Evolutionary conservation across 2,113 vertebrate genomes (phyloP).

Genomic region (Sylvicapra grimmia): DNA sequence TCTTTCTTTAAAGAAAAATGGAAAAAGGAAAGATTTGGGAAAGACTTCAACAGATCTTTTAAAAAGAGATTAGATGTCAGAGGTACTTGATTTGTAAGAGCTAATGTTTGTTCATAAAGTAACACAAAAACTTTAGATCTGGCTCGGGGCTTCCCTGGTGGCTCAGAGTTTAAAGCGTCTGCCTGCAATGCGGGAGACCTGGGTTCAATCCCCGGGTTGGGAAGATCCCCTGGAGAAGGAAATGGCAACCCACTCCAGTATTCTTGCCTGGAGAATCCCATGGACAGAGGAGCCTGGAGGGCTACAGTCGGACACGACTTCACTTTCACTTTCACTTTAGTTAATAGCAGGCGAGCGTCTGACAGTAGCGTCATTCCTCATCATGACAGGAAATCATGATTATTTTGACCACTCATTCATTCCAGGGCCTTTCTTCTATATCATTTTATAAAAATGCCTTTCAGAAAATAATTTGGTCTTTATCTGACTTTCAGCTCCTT

Average conservation of each 20-base stretch:
- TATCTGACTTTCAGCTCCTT: constrained; percentile 6
- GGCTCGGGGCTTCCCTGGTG: neutral
- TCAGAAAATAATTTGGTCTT: neutral
- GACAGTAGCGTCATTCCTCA: neutral
- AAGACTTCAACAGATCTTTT: neutral
- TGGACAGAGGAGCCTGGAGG: too few species aligned
- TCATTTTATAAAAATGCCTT: constrained; percentile 32
- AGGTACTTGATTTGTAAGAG: constrained; percentile 6
- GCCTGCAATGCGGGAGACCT: too few species aligned
- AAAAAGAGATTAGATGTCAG: neutral
- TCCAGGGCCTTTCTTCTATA: neutral
- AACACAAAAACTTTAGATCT: neutral
- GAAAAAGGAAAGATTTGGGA: neutral
- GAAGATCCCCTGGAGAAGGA: too few species aligned
- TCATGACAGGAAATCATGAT: neutral
- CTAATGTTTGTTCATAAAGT: neutral
- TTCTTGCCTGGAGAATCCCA: too few species aligned
- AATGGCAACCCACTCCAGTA: too few species aligned
- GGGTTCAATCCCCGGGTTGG: too few species aligned
- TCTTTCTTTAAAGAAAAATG: neutral
- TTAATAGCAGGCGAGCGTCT: neutral
- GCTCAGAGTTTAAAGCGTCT: too few species aligned
- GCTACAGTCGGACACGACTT: too few species aligned
- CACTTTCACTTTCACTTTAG: neutral
- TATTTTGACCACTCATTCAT: constrained; percentile 13